Evolutionary conservation across 2,113 vertebrate genomes (phyloP), one percentile per base, ranked within the genome.

Genomic region (Urocitellus parryii): DNA sequence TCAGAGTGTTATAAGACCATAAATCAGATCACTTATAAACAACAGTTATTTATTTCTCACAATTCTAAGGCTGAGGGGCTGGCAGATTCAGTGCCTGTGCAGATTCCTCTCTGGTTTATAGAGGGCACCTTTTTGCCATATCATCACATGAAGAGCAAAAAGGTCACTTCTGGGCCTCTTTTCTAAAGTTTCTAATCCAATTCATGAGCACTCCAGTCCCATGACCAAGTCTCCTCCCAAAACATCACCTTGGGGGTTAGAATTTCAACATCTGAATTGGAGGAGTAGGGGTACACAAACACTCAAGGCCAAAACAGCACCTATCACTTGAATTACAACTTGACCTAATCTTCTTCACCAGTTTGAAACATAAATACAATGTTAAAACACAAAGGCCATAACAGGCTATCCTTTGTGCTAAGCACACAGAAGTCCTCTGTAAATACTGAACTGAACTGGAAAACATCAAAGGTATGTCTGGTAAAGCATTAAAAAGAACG

Each of bases 401-500:
- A 27, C 27, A 53, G 11, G 5, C 68, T 87, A 67, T 34, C 37
- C 88, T 94, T 45, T 88, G 27, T 82, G 48, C 29, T 73, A 14
- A 82, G 83, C 22, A 76, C n/a, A 85, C 7, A 92, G 17, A 16
- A 84, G 70, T 8, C 51, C 51, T 95, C 65, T 53, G 18, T 76
- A 80, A 92, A 90, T 74, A 79, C 10, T 70, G 48, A 80, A 48
- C 0, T 70, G 67, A 90, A 58, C n/a, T 63, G 34, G 63, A 95
- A 94, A 90, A 88, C 65, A 70, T 67, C 45, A 95, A 88, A 81
- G 39, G 16, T 34, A 82, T 78, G 58, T 86, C 56, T 42, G 16
- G 39, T 29, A 92, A 96, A 86, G 37, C 73, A 93, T 73, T 90
- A 39, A 95, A 93, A 96, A 82, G 24, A 94, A 91, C 58, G 29